Evolutionary conservation across 2,888 invertebrate species (phyloP).

Genomic region (Tetragonula carbonaria): DNA sequence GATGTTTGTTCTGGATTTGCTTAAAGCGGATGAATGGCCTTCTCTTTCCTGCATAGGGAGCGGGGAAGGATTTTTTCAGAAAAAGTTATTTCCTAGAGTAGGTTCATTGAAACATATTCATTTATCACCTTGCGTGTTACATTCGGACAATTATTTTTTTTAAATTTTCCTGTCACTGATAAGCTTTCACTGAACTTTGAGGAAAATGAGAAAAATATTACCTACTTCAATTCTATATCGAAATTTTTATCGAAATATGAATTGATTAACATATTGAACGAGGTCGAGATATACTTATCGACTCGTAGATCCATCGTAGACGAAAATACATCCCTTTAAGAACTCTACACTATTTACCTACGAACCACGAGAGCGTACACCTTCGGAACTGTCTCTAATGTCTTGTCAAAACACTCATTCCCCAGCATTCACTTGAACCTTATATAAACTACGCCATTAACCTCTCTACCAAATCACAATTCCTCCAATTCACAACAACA

Average conservation of each 20-base stretch:
- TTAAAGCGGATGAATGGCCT: not conserved
- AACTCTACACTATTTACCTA: constrained; percentile 15
- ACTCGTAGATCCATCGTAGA: not conserved
- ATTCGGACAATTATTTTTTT: no score
- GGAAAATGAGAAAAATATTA: not conserved
- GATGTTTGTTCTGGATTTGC: not conserved
- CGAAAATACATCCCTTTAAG: not conserved
- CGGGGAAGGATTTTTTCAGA: not conserved
- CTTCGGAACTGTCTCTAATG: constrained; percentile 10
- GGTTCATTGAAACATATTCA: not conserved
- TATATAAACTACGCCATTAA: not conserved
- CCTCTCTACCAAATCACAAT: not conserved
- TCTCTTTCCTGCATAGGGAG: no score
- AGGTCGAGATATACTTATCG: no score
- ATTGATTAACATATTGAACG: not conserved
- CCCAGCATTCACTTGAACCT: not conserved
- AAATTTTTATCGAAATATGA: not conserved
- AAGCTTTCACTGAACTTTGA: no score
- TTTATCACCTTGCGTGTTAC: not conserved
- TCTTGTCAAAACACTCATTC: constrained; percentile 9
- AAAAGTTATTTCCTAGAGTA: not conserved
- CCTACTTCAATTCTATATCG: not conserved
- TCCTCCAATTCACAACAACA: not conserved
- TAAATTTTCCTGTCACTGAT: no score
- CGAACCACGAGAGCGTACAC: constrained; percentile 7